Percentiles rank a stretch among this genome's conserved stretches.
These are phyloP conservation scores for Hemaris fuciformis DNA, from an alignment of 2,888 invertebrate species.

Conservation along the genomic window DNA sequence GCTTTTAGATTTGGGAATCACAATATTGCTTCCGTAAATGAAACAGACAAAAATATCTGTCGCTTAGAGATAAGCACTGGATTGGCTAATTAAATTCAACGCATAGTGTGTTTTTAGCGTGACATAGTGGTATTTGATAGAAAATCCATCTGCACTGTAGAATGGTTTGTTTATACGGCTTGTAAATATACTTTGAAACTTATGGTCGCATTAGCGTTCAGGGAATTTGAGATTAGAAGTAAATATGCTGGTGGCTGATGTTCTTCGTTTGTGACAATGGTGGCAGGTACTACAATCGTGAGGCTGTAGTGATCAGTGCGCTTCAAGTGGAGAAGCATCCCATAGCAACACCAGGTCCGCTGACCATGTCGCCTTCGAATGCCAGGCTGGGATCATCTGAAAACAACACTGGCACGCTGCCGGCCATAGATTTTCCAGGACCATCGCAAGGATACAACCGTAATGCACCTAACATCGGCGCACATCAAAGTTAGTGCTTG, in stretches of 20 bases:
- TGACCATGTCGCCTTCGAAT: conserved; percentile 85
- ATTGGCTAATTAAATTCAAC: background rate
- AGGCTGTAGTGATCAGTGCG: conserved; percentile 95
- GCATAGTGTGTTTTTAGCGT: background rate
- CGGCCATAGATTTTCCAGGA: conserved; percentile 73
- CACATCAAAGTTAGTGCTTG: conserved; percentile 63
- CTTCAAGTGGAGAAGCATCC: conserved; percentile 96
- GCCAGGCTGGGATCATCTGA: conserved; percentile 74
- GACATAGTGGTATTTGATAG: background rate
- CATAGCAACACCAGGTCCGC: conserved; percentile 92
- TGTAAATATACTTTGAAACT: background rate
- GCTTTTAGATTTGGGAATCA: no score
- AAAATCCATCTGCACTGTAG: background rate
- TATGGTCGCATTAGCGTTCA: background rate
- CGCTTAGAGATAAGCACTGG: background rate
- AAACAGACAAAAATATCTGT: no score
- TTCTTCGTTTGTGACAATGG: background rate
- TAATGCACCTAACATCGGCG: conserved; percentile 85
- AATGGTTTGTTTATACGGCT: background rate
- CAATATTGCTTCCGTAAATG: no score
- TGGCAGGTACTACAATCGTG: conserved; percentile 93
- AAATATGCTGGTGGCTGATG: background rate
- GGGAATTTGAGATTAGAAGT: background rate
- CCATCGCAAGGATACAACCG: conserved; percentile 80
- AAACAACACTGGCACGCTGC: conserved; percentile 75